These are phyloP conservation scores for Mylabris phalerata DNA, from an alignment of 1,140 invertebrate species.

Conservation along the genomic window DNA sequence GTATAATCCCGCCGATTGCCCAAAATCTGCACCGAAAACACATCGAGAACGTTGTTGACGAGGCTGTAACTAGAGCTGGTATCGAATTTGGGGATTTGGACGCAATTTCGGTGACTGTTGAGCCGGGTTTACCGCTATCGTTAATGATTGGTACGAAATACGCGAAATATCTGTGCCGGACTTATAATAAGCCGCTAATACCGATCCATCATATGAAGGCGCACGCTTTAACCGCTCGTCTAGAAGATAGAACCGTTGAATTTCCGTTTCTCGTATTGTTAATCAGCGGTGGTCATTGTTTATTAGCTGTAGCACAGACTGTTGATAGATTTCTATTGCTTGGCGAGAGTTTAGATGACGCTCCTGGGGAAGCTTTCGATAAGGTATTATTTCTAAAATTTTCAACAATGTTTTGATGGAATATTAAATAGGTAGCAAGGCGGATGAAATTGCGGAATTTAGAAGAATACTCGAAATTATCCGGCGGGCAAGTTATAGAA, in stretches of 20 bases:
- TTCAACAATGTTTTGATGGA: background rate
- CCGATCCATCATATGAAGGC: conserved; percentile 99
- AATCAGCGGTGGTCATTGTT: conserved; percentile 87
- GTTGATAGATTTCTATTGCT: conserved; percentile 73
- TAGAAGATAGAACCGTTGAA: conserved; percentile 55
- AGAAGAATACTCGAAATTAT: conserved; percentile 60
- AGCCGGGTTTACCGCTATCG: conserved; percentile 77
- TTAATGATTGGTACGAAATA: conserved; percentile 76
- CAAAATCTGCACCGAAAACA: conserved; percentile 71
- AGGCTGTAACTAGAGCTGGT: conserved; percentile 59
- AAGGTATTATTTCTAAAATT: conserved; percentile 53
- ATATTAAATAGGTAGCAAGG: conserved; percentile 59
- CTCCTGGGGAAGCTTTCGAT: conserved; percentile 88
- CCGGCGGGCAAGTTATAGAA: conserved; percentile 84
- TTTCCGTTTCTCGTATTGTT: conserved; percentile 89
- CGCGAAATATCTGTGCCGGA: conserved; percentile 69
- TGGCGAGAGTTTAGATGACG: conserved; percentile 72
- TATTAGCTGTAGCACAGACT: conserved; percentile 69
- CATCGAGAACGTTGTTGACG: conserved; percentile 67
- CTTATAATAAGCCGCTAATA: conserved; percentile 76
- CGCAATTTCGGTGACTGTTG: conserved; percentile 86
- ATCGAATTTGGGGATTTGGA: conserved; percentile 68
- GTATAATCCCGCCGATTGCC: conserved; percentile 84
- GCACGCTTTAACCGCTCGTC: conserved; percentile 84
- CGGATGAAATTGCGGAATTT: conserved; percentile 78